phyloP scores from a whole-genome alignment of 2,797 vertebrate genomes.

The Mionectes olivaceus region DNA sequence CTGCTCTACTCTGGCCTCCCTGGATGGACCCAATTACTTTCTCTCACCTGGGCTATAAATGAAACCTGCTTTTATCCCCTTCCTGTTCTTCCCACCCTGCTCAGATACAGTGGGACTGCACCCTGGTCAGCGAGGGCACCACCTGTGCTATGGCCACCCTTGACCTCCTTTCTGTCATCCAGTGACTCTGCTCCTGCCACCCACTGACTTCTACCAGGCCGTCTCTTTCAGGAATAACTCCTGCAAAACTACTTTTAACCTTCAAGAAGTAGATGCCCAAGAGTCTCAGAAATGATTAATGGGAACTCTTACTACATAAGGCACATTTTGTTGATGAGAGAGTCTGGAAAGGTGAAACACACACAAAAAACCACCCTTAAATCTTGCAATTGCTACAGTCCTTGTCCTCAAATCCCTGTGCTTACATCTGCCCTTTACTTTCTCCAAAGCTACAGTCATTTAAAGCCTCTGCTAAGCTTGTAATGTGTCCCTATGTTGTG shows the following conservation, averaged over 20 bases:
- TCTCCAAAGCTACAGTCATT: background rate
- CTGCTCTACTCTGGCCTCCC: background rate
- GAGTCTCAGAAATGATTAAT: background rate
- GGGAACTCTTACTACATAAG: background rate
- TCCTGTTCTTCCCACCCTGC: background rate
- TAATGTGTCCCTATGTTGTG: background rate
- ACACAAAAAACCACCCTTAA: background rate
- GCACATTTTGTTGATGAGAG: background rate
- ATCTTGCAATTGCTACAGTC: background rate
- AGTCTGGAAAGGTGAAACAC: background rate
- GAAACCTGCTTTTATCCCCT: background rate
- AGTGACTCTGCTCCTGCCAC: background rate
- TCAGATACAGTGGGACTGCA: background rate
- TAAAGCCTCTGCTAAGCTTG: background rate
- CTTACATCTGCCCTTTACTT: background rate
- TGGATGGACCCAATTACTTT: background rate
- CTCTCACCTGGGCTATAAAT: background rate
- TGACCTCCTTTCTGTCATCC: background rate
- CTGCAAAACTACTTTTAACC: background rate
- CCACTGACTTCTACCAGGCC: background rate
- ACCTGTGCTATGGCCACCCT: background rate
- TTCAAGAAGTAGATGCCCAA: background rate
- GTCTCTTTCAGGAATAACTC: background rate
- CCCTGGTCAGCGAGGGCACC: background rate
- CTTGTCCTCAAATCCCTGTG: background rate